Evolutionary conservation across 2,888 invertebrate species (phyloP).

Genomic region (Agrilus mali): DNA sequence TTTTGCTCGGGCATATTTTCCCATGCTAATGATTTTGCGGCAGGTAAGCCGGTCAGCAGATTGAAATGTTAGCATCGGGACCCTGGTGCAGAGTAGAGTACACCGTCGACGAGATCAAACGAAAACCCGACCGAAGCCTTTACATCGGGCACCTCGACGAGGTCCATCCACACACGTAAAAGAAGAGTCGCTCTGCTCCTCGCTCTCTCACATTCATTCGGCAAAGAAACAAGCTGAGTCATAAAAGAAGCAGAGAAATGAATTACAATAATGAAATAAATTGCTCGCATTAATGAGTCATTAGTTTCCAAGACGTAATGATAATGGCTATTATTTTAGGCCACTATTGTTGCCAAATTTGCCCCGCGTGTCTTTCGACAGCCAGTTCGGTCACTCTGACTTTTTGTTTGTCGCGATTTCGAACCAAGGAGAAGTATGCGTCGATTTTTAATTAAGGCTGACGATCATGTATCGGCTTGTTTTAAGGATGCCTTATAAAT

Average conservation of each 20-base stretch:
- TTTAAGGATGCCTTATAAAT: no score
- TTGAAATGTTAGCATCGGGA: conserved; percentile 14
- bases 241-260: conserved; percentile 25
- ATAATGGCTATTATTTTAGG: conserved; percentile 30
- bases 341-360: conserved; percentile 20
- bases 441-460: no score
- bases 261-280: conserved; percentile 37
- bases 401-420: no score
- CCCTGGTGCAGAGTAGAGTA: background rate
- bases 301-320: conserved; percentile 34
- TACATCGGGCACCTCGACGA: no score
- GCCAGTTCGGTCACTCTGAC: no score
- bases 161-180: no score
- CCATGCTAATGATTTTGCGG: conserved; percentile 31
- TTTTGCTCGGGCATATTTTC: conserved; percentile 23
- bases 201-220: background rate
- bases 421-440: no score
- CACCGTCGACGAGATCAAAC: conserved; percentile 7
- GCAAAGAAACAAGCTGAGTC: conserved; percentile 25
- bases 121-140: background rate
- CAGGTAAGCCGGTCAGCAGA: conserved; percentile 18
- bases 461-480: no score
- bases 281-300: conserved; percentile 34
- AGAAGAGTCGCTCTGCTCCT: no score
- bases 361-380: no score